A percentile compares a stretch with the other conserved stretches of the same genome.
phyloP scores from a whole-genome alignment of 2,113 vertebrate genomes.

The Osmerus mordax region DNA sequence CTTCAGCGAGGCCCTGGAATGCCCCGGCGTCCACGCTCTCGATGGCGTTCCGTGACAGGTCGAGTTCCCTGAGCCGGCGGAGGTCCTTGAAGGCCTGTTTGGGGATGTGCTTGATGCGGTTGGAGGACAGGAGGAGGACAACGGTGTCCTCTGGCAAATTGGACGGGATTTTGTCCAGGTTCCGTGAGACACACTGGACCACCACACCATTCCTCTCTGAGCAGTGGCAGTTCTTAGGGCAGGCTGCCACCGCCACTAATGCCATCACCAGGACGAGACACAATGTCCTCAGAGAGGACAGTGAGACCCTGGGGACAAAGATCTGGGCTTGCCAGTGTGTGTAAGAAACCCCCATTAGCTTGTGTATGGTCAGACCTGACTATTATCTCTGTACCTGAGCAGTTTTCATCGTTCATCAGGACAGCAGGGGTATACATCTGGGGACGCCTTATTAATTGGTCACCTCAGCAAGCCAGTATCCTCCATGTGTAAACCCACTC shows the following conservation, averaged over 20 bases:
- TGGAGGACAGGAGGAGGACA: constrained; percentile 80
- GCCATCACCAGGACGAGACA: constrained; percentile 25
- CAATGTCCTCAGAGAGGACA: constrained; percentile 7
- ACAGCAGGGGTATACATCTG: not conserved
- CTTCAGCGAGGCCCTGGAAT: constrained; percentile 76
- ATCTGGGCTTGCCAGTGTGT: constrained; percentile 17
- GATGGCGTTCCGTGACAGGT: constrained; percentile 80
- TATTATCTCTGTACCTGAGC: not conserved
- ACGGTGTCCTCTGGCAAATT: constrained; percentile 76
- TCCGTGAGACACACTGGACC: constrained; percentile 77
- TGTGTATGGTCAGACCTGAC: not conserved
- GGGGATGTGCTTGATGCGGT: constrained; percentile 79
- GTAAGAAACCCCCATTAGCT: constrained; percentile 49
- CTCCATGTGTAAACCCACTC: not conserved
- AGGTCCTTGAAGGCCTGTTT: constrained; percentile 79
- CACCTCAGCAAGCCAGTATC: not conserved
- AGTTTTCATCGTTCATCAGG: not conserved
- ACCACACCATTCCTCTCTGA: constrained; percentile 68
- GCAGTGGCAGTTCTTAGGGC: constrained; percentile 81
- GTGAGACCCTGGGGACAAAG: constrained; percentile 4
- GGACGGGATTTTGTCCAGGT: constrained; percentile 76
- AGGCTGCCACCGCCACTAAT: constrained; percentile 41
- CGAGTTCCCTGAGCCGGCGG: constrained; percentile 76
- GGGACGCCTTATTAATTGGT: not conserved
- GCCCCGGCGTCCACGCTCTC: constrained; percentile 77